Evolutionary conservation across 2,797 vertebrate species (phyloP).

Genomic region (Falco novaeseelandiae): DNA sequence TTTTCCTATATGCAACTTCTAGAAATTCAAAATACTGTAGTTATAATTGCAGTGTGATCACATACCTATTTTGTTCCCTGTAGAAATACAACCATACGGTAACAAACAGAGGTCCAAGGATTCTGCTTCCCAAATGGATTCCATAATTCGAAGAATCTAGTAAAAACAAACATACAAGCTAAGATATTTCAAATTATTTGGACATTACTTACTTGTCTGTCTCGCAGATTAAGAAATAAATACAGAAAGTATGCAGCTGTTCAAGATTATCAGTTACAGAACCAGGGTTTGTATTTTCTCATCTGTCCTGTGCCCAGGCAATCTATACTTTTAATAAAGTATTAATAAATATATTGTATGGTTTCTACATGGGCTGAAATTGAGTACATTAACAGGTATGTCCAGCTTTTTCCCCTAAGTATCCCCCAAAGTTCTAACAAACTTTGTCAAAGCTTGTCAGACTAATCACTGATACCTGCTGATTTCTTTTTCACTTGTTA

Average conservation of each 20-base stretch:
- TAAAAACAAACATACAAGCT: background rate
- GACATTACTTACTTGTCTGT: background rate
- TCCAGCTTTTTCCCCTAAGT: background rate
- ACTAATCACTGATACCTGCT: background rate
- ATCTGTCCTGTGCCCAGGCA: background rate
- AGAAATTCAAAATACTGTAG: background rate
- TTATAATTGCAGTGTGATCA: background rate
- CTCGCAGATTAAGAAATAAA: background rate
- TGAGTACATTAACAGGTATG: background rate
- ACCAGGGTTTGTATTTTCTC: background rate
- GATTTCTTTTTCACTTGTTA: background rate
- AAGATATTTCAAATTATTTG: background rate
- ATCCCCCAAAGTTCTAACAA: background rate
- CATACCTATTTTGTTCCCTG: slow-evolving; percentile 95
- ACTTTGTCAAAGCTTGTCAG: background rate
- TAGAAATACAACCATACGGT: slow-evolving; percentile 98
- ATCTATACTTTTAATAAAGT: background rate
- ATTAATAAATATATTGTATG: background rate
- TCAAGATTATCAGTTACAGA: background rate
- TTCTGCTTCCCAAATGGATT: slow-evolving; percentile 97
- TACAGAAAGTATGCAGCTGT: background rate
- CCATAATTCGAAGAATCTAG: slow-evolving; percentile 97
- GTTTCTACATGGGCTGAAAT: background rate
- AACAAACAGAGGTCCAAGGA: slow-evolving; percentile 93
- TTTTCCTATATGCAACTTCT: background rate